These are phyloP conservation scores for Reinhardtius hippoglossoides DNA, from an alignment of 2,113 vertebrate genomes.

Conservation along the genomic window DNA sequence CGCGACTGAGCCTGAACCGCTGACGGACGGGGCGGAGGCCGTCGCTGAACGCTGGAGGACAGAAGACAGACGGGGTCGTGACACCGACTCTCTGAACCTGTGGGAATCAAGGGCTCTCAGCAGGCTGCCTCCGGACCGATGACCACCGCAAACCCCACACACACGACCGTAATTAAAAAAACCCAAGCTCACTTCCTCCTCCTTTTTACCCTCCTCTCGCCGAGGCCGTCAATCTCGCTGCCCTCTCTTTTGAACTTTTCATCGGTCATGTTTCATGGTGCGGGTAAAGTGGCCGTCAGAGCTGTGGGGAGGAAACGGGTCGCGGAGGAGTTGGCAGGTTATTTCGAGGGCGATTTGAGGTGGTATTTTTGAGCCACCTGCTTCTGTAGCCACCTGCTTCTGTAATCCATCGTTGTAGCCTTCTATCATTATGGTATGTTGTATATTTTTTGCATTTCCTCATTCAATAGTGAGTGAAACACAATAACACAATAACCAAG, in stretches of 20 bases:
- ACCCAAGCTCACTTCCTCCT: neutral
- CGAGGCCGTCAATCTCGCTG: slow-evolving; percentile 24
- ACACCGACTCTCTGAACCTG: slow-evolving; percentile 17
- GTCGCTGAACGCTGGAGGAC: neutral
- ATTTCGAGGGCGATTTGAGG: neutral
- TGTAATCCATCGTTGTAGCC: too few relatives aligned
- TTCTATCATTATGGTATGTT: too few relatives aligned
- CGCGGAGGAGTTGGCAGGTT: slow-evolving; percentile 35
- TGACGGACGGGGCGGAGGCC: neutral
- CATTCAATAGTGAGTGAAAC: too few relatives aligned
- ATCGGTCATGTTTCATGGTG: slow-evolving; percentile 46
- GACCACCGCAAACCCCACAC: neutral
- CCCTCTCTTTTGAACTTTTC: slow-evolving; percentile 53
- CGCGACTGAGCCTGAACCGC: too few relatives aligned
- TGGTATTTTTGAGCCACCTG: too few relatives aligned
- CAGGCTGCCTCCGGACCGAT: neutral
- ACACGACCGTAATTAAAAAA: neutral
- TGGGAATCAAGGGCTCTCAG: neutral
- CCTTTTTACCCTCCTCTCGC: neutral
- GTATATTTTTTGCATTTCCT: too few relatives aligned
- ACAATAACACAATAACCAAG: too few relatives aligned
- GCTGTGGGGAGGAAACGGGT: slow-evolving; percentile 31
- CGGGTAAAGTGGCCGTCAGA: slow-evolving; percentile 25
- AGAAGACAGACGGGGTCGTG: slow-evolving; percentile 27
- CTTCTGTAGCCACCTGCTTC: too few relatives aligned